Percentiles rank a stretch among this genome's conserved stretches.
phyloP scores from a whole-genome alignment of 2,113 vertebrate genomes.

The Columba livia region DNA sequence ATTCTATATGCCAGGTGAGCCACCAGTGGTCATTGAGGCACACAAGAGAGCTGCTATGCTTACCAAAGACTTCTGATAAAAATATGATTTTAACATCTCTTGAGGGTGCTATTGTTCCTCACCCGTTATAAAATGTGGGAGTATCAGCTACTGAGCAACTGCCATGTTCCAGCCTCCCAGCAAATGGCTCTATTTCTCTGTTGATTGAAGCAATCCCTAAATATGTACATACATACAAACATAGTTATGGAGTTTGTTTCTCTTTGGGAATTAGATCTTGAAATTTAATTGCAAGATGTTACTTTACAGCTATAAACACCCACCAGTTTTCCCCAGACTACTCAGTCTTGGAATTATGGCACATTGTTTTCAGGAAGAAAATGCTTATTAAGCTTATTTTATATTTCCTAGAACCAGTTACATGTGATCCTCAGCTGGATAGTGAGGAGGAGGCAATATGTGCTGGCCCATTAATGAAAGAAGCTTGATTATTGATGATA shows the following conservation, averaged over 20 bases:
- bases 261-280: not conserved
- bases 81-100: not conserved
- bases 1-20: not conserved
- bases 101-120: not conserved
- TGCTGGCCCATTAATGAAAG: not conserved
- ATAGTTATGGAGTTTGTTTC: not conserved
- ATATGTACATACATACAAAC: not conserved
- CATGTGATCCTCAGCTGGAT: not conserved
- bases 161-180: not conserved
- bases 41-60: not conserved
- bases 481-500: not conserved
- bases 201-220: not conserved
- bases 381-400: not conserved
- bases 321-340: not conserved
- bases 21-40: not conserved
- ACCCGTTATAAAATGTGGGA: not conserved
- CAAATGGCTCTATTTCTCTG: not conserved
- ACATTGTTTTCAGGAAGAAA: constrained; percentile 3
- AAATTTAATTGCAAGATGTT: not conserved
- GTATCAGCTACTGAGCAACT: not conserved
- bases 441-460: not conserved
- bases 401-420: not conserved
- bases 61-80: not conserved
- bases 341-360: constrained; percentile 17
- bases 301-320: constrained; percentile 26